Conservation (phyloP, 2,888 invertebrate species). For the Chrysolina oricalcia region DNA sequence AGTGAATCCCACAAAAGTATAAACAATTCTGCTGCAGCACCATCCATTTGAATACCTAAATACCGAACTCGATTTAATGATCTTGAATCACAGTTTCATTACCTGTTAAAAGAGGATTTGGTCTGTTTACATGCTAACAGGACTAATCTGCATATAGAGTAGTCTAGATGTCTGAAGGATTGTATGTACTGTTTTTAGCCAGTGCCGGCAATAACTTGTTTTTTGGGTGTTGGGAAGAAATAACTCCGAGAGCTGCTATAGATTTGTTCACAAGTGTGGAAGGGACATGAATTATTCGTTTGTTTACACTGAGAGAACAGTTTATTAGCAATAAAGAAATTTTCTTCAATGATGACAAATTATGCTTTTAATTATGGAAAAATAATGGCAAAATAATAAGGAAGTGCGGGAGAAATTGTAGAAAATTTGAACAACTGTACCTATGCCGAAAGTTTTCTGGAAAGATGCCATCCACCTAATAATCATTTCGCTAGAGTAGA, state of each 20-base stretch:
- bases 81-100: slow-evolving; percentile 52
- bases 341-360: too few relatives aligned
- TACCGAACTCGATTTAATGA: slow-evolving; percentile 50
- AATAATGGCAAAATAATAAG: too few relatives aligned
- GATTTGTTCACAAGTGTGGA: too few relatives aligned
- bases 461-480: too few relatives aligned
- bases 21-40: slow-evolving; percentile 5
- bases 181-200: background rate
- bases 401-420: too few relatives aligned
- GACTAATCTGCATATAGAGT: slow-evolving; percentile 51
- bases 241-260: background rate
- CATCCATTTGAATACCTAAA: slow-evolving; percentile 39
- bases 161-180: slow-evolving; percentile 35
- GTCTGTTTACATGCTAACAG: slow-evolving; percentile 51
- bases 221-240: background rate
- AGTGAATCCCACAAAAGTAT: slow-evolving; percentile 5
- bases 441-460: too few relatives aligned
- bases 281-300: too few relatives aligned
- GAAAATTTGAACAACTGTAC: too few relatives aligned
- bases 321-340: too few relatives aligned
- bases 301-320: too few relatives aligned
- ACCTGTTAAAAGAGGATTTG: slow-evolving; percentile 52
- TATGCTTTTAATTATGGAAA: too few relatives aligned
- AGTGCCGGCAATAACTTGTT: background rate
- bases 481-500: too few relatives aligned